Evolutionary conservation across 1,140 invertebrate species (phyloP), one percentile per base, ranked within the genome.

Genomic region (Drosophila hydei): DNA sequence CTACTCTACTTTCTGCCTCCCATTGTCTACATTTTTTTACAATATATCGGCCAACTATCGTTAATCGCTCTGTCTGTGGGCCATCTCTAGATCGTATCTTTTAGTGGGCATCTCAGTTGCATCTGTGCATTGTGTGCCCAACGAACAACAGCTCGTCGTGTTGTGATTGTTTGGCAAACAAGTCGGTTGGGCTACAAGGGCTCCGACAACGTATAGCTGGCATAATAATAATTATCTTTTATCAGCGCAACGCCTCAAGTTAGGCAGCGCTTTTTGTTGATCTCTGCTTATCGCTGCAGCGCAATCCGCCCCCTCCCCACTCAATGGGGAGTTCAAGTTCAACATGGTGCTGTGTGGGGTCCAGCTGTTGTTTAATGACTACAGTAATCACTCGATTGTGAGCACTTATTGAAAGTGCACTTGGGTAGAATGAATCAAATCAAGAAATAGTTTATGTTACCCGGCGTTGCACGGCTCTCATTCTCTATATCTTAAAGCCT

Each of bases 241-340:
- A 79, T 73, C 43, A 51, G 30, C 51, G 9, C 36, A 45, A 78
- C 79, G 80, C 79, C 79, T 79, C 18, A 70, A 68, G 68, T 63
- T 84, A 87, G 85, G 79, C 79, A 77, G 61, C 72, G 68, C 58
- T 80, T 84, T 73, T 23, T 50, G 30, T 11, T 12, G 47, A 7
- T 4, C n/a, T 42, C 38, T 38, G 8, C 56, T 76, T 74, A 79
- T 79, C 78, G 40, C 18, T 11, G 18, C 9, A 11, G n/a, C 30
- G 45, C 59, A 2, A 80, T 74, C 74, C 61, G 7, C 12, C 21
- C 19, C 0, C 27, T 1, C 38, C n/a, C 3, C 14, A 8, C 1
- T 3, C 33, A 11, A 8, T 12, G 4, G 3, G 21, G 51, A 77
- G 56, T 83, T 81, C 75, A 83, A 81, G 79, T 83, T 81, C 79